Evolutionary conservation across 2,888 invertebrate genomes (phyloP).

Genomic region (Colletes collaris): DNA sequence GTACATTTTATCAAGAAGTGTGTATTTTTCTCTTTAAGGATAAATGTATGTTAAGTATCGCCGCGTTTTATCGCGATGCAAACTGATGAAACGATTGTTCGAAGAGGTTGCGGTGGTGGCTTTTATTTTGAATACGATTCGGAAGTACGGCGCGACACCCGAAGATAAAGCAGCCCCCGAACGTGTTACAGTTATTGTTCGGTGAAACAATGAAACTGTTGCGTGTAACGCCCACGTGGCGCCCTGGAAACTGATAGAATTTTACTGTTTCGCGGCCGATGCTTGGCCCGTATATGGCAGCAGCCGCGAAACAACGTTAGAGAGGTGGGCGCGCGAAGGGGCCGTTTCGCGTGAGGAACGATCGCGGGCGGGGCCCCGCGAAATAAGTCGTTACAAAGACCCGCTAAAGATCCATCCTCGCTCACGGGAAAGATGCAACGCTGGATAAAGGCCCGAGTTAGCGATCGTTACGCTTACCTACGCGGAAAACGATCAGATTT

Average conservation of each 20-base stretch:
- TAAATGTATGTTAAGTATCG: not conserved
- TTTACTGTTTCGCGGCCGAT: conserved; percentile 61
- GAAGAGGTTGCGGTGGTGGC: not conserved
- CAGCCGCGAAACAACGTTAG: conserved; percentile 56
- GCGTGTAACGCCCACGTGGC: conserved; percentile 62
- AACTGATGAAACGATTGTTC: not conserved
- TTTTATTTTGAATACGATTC: conserved; percentile 1
- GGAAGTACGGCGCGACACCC: conserved; percentile 14
- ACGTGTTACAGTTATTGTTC: conserved; percentile 66
- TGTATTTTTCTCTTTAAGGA: not conserved
- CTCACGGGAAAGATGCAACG: conserved; percentile 16
- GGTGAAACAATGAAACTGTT: conserved; percentile 66
- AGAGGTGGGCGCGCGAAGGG: conserved; percentile 68
- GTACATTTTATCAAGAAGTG: conserved; percentile 10
- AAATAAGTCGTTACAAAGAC: conserved; percentile 54
- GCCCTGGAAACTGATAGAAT: conserved; percentile 58
- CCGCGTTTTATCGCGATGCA: not conserved
- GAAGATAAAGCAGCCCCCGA: conserved; percentile 50
- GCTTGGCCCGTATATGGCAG: conserved; percentile 53
- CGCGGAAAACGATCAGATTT: conserved; percentile 60
- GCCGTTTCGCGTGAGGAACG: conserved; percentile 72
- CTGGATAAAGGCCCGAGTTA: conserved; percentile 37
- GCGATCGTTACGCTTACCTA: conserved; percentile 57
- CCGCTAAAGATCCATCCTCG: conserved; percentile 20
- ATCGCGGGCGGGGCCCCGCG: conserved; percentile 25